Conservation (phyloP, 2,113 vertebrate species). For the Paracanthobrama guichenoti region DNA sequence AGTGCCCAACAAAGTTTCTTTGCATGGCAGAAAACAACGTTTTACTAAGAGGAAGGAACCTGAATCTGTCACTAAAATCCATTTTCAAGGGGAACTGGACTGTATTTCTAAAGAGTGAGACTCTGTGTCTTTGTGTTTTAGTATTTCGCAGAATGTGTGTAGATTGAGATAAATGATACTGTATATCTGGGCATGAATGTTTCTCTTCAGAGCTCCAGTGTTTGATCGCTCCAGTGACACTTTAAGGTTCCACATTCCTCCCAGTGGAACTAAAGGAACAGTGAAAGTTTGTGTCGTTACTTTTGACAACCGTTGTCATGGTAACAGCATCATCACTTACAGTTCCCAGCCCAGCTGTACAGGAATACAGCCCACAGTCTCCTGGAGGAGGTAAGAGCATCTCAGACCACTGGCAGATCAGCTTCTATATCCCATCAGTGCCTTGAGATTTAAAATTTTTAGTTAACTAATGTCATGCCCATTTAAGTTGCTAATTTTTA, state of each 20-base stretch:
- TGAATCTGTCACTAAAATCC: constrained; percentile 75
- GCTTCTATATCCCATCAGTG: neutral
- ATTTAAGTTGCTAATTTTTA: neutral
- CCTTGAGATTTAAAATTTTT: too few relatives aligned
- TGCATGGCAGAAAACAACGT: constrained; percentile 83
- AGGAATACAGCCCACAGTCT: constrained; percentile 69
- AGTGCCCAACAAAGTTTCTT: constrained; percentile 77
- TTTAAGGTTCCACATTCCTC: constrained; percentile 76
- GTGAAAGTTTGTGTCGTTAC: constrained; percentile 77
- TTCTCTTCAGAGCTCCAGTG: constrained; percentile 70
- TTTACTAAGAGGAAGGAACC: constrained; percentile 80
- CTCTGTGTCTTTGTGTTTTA: neutral
- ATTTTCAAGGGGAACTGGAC: constrained; percentile 74
- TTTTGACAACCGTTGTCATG: constrained; percentile 66
- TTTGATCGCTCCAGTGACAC: constrained; percentile 69
- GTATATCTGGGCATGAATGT: constrained; percentile 25
- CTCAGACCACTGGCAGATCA: neutral
- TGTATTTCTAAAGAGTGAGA: constrained; percentile 72
- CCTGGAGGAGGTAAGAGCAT: constrained; percentile 78
- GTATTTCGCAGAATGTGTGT: neutral
- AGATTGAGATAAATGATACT: neutral
- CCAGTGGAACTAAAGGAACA: constrained; percentile 76
- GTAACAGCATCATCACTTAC: constrained; percentile 70
- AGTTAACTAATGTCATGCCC: neutral
- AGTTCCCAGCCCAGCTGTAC: constrained; percentile 75